Evolutionary conservation across 1,140 invertebrate species (phyloP).

Genomic region (Harlomillsia oculata): DNA sequence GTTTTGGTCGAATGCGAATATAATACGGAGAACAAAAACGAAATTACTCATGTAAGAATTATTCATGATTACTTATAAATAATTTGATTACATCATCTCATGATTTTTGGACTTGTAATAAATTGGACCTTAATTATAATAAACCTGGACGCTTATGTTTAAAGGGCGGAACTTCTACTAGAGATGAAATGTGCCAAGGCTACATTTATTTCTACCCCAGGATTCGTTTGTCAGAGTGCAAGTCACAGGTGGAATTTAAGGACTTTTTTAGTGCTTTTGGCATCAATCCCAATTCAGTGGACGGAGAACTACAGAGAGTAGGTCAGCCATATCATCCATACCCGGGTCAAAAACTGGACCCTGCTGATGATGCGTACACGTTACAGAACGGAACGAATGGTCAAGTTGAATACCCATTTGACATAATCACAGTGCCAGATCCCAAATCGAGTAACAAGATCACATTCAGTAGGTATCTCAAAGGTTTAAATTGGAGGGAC

Average conservation of each 20-base stretch:
- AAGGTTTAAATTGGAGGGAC: constrained; percentile 3
- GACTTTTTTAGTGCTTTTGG: constrained; percentile 24
- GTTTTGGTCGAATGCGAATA: constrained; percentile 72
- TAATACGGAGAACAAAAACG: constrained; percentile 41
- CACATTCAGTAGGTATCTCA: constrained; percentile 8
- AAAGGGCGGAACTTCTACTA: constrained; percentile 63
- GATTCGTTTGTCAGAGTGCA: constrained; percentile 58
- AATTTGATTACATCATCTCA: too few species aligned
- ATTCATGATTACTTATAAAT: too few species aligned
- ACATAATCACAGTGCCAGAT: constrained; percentile 7
- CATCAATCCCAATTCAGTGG: background rate
- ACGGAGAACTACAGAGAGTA: constrained; percentile 2
- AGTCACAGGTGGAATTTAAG: constrained; percentile 13
- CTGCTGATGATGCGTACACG: constrained; percentile 21
- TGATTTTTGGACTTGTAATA: too few species aligned
- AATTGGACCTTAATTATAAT: background rate
- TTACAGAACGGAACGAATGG: background rate
- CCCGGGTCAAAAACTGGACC: constrained; percentile 9
- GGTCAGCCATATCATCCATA: constrained; percentile 17
- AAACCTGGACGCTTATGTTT: background rate
- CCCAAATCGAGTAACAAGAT: background rate
- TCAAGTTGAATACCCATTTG: background rate
- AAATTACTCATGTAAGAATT: constrained; percentile 39
- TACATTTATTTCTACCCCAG: constrained; percentile 74
- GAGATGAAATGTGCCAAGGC: constrained; percentile 76